Evolutionary conservation across 2,888 invertebrate genomes (phyloP), one percentile per base, ranked within the genome.

Genomic region (Theretra japonica): DNA sequence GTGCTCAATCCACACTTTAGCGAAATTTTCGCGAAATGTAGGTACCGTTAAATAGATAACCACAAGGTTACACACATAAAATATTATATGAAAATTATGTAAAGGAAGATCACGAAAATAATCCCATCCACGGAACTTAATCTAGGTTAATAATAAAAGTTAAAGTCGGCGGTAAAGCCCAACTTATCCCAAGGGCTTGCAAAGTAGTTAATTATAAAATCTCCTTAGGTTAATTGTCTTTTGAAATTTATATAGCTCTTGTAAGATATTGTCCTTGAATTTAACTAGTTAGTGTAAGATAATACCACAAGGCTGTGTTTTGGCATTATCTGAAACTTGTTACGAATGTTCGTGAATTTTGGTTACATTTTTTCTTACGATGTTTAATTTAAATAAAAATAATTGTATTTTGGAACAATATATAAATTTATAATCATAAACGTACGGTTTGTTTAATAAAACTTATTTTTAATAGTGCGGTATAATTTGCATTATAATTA

Each of bases 221-320:
- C 68, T 74, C 56, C 59, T 53, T 69, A 68, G 33, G 71, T 70
- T 73, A 79, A 75, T 72, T 72, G 58, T 30, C 68, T 53, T 75
- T 70, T 75, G 72, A 76, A 79, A 77, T 79, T 73, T 75, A 80
- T 75, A 69, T 70, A 73, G 70, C 58, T 56, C 57, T 56, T 70
- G 70, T 70, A 53, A 65, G 33, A n/a, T 56, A 41, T 65, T 56
- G 30, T 33, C 33, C 30, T 25, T 53, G 65, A 56, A 65, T 56
- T 62, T 60, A 53, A 62, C 70, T 50, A 21, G 15, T 50, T 19
- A 21, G 8, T 48, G 0, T 25, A 48, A n/a, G n/a, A 53, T 53
- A 41, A 41, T 41, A 41, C 11, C 11, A 11, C 41, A 41, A 41
- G 41, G 41, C 41, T 41, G 41, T 41, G 41, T 41, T 41, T 41